These are phyloP conservation scores for Rhea pennata DNA, from an alignment of 2,113 vertebrate genomes.

Conservation along the genomic window DNA sequence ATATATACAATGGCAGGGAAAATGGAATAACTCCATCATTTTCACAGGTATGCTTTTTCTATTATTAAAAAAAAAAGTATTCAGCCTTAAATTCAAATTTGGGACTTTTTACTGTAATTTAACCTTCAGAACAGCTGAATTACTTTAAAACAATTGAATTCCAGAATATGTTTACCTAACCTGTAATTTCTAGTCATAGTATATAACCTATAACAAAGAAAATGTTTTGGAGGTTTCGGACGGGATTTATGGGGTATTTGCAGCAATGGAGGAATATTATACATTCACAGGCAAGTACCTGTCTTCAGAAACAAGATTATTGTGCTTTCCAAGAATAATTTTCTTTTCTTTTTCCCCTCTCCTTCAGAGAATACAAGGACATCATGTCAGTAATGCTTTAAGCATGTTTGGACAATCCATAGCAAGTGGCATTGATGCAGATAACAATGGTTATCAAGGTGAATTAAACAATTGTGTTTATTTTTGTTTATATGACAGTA, in stretches of 20 bases:
- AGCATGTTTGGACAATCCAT: constrained; percentile 90
- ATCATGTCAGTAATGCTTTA: constrained; percentile 74
- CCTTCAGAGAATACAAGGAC: constrained; percentile 84
- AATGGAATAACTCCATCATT: constrained; percentile 79
- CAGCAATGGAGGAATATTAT: neutral
- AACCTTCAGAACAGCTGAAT: neutral
- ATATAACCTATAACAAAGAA: neutral
- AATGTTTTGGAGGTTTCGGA: neutral
- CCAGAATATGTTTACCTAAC: neutral
- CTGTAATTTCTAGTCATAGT: neutral
- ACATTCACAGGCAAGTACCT: neutral
- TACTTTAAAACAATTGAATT: neutral
- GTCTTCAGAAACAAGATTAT: neutral
- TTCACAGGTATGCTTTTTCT: constrained; percentile 79
- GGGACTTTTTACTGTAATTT: neutral
- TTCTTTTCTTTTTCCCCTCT: constrained; percentile 11
- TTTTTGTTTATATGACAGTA: neutral
- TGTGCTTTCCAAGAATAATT: neutral
- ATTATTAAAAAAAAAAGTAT: neutral
- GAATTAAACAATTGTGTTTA: constrained; percentile 19
- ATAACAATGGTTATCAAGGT: constrained; percentile 89
- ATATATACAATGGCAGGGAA: constrained; percentile 89
- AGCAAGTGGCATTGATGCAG: constrained; percentile 84
- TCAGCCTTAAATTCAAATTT: neutral
- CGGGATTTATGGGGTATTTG: neutral